Conservation (phyloP, 1,140 invertebrate species). For the Pentalonia nigronervosa region DNA sequence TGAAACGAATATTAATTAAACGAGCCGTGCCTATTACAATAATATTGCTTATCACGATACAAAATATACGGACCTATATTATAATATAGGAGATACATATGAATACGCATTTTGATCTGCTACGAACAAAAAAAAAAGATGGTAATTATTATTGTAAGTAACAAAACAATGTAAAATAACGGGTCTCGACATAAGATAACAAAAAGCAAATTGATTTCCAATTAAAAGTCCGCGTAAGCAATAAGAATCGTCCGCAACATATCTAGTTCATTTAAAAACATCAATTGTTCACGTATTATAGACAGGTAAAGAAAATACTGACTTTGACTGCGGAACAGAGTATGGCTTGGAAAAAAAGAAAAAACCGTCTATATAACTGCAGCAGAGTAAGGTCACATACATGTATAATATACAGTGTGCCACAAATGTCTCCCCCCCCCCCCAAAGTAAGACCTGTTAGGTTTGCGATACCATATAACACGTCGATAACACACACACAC, state of each 20-base stretch:
- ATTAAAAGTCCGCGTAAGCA: neutral
- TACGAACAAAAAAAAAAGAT: neutral
- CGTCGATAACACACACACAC: no score
- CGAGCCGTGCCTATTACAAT: neutral
- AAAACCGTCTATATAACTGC: neutral
- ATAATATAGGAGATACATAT: neutral
- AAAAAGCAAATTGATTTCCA: slow-evolving; percentile 3
- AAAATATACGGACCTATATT: neutral
- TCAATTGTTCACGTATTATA: neutral
- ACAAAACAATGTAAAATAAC: slow-evolving; percentile 1
- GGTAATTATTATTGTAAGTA: neutral
- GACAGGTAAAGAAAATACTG: neutral
- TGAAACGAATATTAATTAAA: slow-evolving; percentile 5
- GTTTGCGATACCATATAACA: neutral
- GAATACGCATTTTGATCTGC: neutral
- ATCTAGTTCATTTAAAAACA: neutral
- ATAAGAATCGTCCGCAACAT: neutral
- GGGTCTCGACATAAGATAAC: neutral
- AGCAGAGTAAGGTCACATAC: neutral
- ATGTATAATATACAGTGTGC: neutral
- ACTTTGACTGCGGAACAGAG: neutral
- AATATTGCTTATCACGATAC: neutral
- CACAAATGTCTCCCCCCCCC: neutral
- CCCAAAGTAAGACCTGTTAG: neutral
- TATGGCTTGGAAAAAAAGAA: neutral